Base-by-base conservation (phyloP, 1,140 invertebrate species). In the Apis dorsata region DNA sequence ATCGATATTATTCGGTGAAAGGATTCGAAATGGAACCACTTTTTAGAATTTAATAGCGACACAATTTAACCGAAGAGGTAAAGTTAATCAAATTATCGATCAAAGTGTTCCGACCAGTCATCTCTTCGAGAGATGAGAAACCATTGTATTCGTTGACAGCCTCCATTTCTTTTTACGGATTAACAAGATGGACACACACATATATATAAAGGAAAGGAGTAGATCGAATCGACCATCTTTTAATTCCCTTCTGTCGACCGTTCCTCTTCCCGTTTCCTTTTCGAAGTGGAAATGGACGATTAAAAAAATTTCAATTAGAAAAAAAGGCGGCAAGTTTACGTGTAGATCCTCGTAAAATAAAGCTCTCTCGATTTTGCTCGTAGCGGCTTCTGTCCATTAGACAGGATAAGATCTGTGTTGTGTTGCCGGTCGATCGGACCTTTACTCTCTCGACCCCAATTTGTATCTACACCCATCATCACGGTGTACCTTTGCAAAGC, bases 341-440 rank as follows among this genome's bases (percentile, higher is more conserved):
- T 8, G 62, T 63, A 49, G 17, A 79, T 83, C 12, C 68, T 49
- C 34, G 4, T 44, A 51, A 49, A 83, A 78, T 19, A 72, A 44
- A 66, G 53, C 88, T 90, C 87, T 90, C 88, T 92, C 89, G 88
- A 90, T 89, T 92, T 91, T 89, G 90, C 59, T 71, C n/a, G 21
- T 77, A 63, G 90, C 90, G 90, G 88, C 91, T 93, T 93, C 91
- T 92, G 91, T 90, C 92, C 91, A 93, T 93, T 93, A 92, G 88
- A 60, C 70, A 7, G 89, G 92, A 93, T 93, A 93, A 92, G 89
- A 93, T 91, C 90, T 44, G 34, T 34, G 28, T 28, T 28, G 1
- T 88, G 72, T n/a, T 10, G 53, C 66, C 57, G 78, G 68, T 74
- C 73, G 79, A 88, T 86, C 24, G 87, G 57, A 88, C 86, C 87